A percentile compares a stretch with the other conserved stretches of the same genome.
phyloP scores from a whole-genome alignment of 2,888 invertebrate species.

The Brachypalpus laphriformis region DNA sequence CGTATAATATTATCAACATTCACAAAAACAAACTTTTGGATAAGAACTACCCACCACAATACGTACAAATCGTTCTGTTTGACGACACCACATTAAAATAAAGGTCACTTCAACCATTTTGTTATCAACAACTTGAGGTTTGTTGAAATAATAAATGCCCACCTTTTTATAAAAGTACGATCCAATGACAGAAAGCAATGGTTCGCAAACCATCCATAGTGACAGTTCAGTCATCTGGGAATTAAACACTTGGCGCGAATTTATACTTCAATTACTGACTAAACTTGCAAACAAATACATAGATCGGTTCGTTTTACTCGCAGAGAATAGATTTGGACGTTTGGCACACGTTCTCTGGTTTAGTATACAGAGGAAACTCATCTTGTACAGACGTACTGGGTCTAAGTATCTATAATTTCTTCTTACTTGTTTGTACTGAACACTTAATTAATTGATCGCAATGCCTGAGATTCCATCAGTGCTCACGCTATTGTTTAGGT shows the following conservation, averaged over 20 bases:
- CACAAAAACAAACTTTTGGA: too few species aligned
- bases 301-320: not conserved
- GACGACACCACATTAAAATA: not conserved
- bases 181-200: not conserved
- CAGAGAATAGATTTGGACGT: conserved; percentile 4
- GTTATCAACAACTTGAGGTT: not conserved
- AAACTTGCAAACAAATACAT: not conserved
- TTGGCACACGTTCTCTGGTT: not conserved
- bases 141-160: not conserved
- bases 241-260: not conserved
- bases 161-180: not conserved
- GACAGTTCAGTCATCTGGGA: not conserved
- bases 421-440: not conserved
- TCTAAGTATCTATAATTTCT: not conserved
- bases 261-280: not conserved
- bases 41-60: too few species aligned
- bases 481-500: conserved; percentile 78
- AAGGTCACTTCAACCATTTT: not conserved
- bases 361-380: conserved; percentile 19
- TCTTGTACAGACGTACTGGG: not conserved
- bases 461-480: conserved; percentile 78
- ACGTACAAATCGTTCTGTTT: too few species aligned
- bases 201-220: not conserved
- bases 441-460: conserved; percentile 30
- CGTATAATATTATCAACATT: too few species aligned